Base-by-base conservation (phyloP, 2,113 vertebrate genomes). In the Microtus pennsylvanicus region DNA sequence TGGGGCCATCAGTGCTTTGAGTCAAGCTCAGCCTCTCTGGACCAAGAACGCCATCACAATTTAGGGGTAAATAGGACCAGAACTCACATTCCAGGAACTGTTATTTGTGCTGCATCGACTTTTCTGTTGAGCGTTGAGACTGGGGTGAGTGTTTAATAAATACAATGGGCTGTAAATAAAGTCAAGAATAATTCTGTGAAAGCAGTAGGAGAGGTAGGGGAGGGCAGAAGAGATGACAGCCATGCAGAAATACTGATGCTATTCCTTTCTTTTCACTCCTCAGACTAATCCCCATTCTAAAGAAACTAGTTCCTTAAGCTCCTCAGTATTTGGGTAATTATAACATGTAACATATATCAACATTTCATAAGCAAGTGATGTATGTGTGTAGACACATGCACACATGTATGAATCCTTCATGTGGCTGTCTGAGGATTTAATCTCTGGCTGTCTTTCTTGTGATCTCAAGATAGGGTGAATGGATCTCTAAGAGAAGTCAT, bases 41-140 rank as follows among this genome's bases (percentile, higher is more conserved):
- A 83, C 17, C 26, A 55, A 47, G 90, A 63, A 65, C 9, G 0
- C 1, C n/a, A 81, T 95, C 35, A 74, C 9, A 88, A 24, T 14
- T 17, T 61, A 10, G 58, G 24, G 26, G 92, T 97, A 94, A 97
- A 93, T 63, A 33, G 45, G 63, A 87, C 6, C 38, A 78, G 19
- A 87, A 33, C 55, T 93, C 74, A 63, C 38, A 74, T 14, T 12
- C 14, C 52, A 72, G 45, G 24, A 94, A 13, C 19, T n/a, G 7
- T 11, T 92, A 24, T 16, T 74, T 92, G 4, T 19, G 7, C 67
- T 91, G 72, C 4, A n/a, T 63, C 13, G 72, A 80, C 22, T 42
- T 61, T 96, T 92, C 14, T 76, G 33, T n/a, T 92, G 52, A 33
- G 26, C 4, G 22, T 74, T 10, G 22, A 86, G 26, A 10, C 30